These are phyloP conservation scores for Colaptes auratus DNA, from an alignment of 2,113 vertebrate genomes.

Conservation along the genomic window DNA sequence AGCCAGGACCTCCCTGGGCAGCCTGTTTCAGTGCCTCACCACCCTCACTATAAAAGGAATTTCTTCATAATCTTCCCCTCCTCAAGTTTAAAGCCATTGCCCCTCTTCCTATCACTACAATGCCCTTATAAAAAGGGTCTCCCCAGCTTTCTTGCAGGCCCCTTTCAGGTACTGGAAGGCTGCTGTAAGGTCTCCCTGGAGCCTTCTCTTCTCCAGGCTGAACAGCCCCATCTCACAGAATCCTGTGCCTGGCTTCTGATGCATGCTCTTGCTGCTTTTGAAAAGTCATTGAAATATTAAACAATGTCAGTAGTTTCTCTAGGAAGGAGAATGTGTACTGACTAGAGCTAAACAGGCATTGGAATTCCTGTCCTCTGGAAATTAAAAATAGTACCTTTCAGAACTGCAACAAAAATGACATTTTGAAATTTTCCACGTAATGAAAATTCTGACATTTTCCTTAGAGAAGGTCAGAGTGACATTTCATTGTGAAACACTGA, in stretches of 20 bases:
- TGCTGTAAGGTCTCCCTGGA: no score
- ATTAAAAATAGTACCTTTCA: slow-evolving; percentile 41
- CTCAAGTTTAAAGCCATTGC: no score
- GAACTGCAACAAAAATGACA: slow-evolving; percentile 62
- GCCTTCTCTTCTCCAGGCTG: no score
- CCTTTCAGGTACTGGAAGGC: no score
- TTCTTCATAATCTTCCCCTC: no score
- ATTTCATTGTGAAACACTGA: slow-evolving; percentile 57
- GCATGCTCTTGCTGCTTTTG: neutral
- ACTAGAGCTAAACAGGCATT: neutral
- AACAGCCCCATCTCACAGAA: neutral
- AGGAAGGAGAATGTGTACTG: neutral
- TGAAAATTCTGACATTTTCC: slow-evolving; percentile 66
- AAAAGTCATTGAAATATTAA: neutral
- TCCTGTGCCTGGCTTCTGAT: neutral
- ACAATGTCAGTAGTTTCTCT: neutral
- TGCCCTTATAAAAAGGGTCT: no score
- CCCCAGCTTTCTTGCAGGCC: no score
- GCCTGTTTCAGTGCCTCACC: no score
- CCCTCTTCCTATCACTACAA: no score
- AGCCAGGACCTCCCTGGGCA: no score
- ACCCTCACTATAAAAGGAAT: no score
- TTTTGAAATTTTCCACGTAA: slow-evolving; percentile 66
- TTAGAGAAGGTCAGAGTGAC: slow-evolving; percentile 69
- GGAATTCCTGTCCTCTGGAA: slow-evolving; percentile 22